These are phyloP conservation scores for Leptocoma aspasia DNA, from an alignment of 2,113 vertebrate genomes.

Conservation along the genomic window DNA sequence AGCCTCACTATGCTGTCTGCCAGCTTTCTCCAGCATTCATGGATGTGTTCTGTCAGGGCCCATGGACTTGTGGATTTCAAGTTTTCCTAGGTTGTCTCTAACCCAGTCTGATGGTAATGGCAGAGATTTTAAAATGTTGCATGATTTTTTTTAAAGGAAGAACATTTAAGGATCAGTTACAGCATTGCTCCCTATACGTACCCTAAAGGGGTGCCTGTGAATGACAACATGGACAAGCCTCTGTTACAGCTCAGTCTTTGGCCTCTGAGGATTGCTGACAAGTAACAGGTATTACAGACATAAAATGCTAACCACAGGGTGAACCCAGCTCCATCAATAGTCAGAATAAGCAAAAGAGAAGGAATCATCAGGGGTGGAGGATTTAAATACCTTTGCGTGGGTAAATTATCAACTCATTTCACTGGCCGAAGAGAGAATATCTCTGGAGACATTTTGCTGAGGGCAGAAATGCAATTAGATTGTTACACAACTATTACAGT, in stretches of 20 bases:
- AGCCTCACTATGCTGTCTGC: background rate
- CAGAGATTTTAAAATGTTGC: background rate
- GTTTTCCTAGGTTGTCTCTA: background rate
- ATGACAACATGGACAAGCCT: background rate
- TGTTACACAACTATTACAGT: slow-evolving; percentile 17
- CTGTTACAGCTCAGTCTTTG: background rate
- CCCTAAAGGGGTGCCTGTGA: background rate
- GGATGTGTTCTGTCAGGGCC: background rate
- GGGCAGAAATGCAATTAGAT: slow-evolving; percentile 45
- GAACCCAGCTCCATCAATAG: background rate
- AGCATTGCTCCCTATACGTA: background rate
- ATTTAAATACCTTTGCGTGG: slow-evolving; percentile 48
- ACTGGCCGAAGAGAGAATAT: slow-evolving; percentile 10
- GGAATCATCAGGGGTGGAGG: slow-evolving; percentile 8
- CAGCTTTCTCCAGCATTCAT: background rate
- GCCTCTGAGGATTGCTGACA: background rate
- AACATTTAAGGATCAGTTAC: background rate
- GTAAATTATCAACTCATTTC: slow-evolving; percentile 41
- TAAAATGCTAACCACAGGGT: background rate
- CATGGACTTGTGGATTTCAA: background rate
- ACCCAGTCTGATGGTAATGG: background rate
- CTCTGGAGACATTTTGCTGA: slow-evolving; percentile 36
- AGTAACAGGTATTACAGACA: background rate
- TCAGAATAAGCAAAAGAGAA: slow-evolving; percentile 8
- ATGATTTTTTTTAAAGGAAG: background rate